Evolutionary conservation across 1,140 invertebrate genomes (phyloP).

Genomic region (Drosophila kanapiae): DNA sequence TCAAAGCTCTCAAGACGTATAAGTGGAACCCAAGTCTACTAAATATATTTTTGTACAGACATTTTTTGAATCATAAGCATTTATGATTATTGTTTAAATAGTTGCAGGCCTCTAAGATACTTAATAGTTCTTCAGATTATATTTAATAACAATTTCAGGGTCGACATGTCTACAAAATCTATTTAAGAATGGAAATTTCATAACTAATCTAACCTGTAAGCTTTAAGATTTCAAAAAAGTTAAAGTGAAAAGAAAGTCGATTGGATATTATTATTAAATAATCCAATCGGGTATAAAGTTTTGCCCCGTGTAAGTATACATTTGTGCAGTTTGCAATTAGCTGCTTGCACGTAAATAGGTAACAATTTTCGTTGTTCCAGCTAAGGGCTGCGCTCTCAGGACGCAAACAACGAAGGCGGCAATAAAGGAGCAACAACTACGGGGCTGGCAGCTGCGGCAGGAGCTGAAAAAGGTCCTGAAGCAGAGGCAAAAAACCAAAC

Average conservation of each 20-base stretch:
- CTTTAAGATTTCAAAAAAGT: too few species aligned
- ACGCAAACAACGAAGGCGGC: constrained; percentile 15
- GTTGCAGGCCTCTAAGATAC: background rate
- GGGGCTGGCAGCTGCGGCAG: constrained; percentile 2
- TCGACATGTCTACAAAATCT: background rate
- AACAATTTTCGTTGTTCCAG: constrained; percentile 40
- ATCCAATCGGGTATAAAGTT: constrained; percentile 14
- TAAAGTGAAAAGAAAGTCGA: background rate
- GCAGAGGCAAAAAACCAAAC: constrained; percentile 1
- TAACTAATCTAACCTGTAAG: background rate
- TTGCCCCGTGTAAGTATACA: constrained; percentile 33
- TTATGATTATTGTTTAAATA: too few species aligned
- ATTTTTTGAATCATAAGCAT: background rate
- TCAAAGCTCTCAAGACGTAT: background rate
- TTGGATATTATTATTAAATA: background rate
- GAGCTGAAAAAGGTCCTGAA: constrained; percentile 9
- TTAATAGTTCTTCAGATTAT: background rate
- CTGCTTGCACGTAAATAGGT: constrained; percentile 48
- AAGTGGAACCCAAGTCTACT: background rate
- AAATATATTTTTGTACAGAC: background rate
- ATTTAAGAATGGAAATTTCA: background rate
- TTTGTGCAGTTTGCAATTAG: constrained; percentile 56
- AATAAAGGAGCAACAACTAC: constrained; percentile 44
- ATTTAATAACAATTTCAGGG: background rate
- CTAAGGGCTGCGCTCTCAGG: constrained; percentile 3